These are phyloP conservation scores for Drosophila merina DNA, from an alignment of 2,888 invertebrate species.

Conservation along the genomic window DNA sequence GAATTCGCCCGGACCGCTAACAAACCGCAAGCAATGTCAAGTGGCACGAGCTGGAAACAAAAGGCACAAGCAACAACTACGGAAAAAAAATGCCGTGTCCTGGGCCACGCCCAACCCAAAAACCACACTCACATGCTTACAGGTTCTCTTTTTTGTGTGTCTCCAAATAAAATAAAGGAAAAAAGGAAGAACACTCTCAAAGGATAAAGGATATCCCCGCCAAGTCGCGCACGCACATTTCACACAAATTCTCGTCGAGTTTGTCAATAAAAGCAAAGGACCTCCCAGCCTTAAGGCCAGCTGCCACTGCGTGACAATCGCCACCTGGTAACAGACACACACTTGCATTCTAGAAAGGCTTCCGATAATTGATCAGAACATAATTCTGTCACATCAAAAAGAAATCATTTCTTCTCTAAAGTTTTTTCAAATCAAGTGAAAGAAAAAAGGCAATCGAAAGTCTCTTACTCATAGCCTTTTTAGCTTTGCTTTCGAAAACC, in stretches of 20 bases:
- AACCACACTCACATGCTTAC: slow-evolving; percentile 28
- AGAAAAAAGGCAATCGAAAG: neutral
- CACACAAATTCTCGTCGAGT: slow-evolving; percentile 66
- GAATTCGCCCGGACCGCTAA: slow-evolving; percentile 71
- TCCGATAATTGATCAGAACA: slow-evolving; percentile 33
- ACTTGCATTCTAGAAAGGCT: too few relatives aligned
- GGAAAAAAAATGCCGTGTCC: slow-evolving; percentile 37
- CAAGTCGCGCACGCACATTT: slow-evolving; percentile 74
- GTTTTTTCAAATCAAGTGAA: neutral
- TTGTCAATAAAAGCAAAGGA: slow-evolving; percentile 75
- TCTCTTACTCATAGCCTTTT: neutral
- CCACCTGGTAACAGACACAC: slow-evolving; percentile 54
- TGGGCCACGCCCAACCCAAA: slow-evolving; percentile 45
- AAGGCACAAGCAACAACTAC: slow-evolving; percentile 56
- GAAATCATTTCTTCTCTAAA: slow-evolving; percentile 26
- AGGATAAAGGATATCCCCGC: slow-evolving; percentile 68
- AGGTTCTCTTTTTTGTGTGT: slow-evolving; percentile 52
- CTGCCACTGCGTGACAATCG: slow-evolving; percentile 70
- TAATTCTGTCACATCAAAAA: slow-evolving; percentile 25
- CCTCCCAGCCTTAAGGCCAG: slow-evolving; percentile 50
- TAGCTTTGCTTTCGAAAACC: neutral
- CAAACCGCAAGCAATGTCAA: slow-evolving; percentile 79
- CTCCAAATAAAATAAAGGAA: neutral
- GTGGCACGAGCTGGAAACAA: slow-evolving; percentile 59
- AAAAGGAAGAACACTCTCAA: slow-evolving; percentile 69